Percentiles rank a stretch among this genome's conserved stretches.
Evolutionary conservation across 2,113 vertebrate species (phyloP).

Genomic region (Erpornis zantholeuca): DNA sequence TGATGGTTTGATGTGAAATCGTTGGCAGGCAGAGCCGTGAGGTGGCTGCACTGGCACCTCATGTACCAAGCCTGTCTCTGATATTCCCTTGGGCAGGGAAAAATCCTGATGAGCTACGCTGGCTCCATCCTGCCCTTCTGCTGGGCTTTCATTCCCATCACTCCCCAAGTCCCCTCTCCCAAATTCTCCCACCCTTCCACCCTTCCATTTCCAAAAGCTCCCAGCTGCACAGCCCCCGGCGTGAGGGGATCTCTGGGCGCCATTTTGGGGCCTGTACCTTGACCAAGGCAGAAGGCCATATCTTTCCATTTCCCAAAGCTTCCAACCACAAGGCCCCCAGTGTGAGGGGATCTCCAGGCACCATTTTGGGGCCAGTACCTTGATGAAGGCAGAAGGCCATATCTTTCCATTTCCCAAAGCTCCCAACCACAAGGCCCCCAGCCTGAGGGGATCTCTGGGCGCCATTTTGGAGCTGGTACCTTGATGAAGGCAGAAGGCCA

Average conservation of each 20-base stretch:
- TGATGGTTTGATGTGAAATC: neutral
- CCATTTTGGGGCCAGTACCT: too few relatives aligned
- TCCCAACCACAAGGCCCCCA: rapidly evolving
- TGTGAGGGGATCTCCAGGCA: too few relatives aligned
- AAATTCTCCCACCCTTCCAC: rapidly evolving
- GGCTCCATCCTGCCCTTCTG: neutral
- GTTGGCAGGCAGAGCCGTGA: neutral
- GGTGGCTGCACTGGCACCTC: rapidly evolving
- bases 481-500: too few relatives aligned
- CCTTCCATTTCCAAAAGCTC: neutral
- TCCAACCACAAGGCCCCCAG: too few relatives aligned
- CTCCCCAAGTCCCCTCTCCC: neutral
- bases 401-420: neutral
- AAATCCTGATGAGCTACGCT: rapidly evolving
- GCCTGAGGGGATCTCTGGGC: rapidly evolving
- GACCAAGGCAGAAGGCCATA: too few relatives aligned
- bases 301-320: too few relatives aligned
- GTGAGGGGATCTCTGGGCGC: rapidly evolving
- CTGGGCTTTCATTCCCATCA: neutral
- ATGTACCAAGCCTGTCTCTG: neutral
- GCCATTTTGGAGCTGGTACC: rapidly evolving
- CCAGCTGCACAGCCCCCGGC: rapidly evolving
- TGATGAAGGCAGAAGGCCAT: too few relatives aligned
- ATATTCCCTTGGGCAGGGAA: neutral
- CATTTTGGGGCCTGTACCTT: rapidly evolving